A percentile compares a stretch with the other conserved stretches of the same genome.
Conservation (phyloP, 1,140 invertebrate genomes). For the Adelges cooleyi region DNA sequence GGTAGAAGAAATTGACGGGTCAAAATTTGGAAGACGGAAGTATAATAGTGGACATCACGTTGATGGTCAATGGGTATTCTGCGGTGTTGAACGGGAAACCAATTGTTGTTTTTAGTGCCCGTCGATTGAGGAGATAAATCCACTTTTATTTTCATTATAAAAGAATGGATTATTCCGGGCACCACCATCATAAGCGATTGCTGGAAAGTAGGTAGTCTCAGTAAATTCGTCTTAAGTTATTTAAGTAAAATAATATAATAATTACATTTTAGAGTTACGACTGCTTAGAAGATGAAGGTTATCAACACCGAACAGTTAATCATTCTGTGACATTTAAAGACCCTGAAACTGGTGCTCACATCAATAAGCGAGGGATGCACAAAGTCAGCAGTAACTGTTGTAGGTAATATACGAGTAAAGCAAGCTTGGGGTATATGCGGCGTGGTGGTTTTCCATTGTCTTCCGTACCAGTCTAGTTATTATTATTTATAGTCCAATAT, state of each 20-base stretch:
- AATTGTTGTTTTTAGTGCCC: not conserved
- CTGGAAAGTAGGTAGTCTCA: not conserved
- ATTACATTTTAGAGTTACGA: not conserved
- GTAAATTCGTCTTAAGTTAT: not conserved
- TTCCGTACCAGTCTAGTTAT: too few species aligned
- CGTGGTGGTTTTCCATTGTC: too few species aligned
- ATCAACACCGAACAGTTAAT: not conserved
- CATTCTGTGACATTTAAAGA: not conserved
- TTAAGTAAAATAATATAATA: too few species aligned
- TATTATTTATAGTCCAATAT: too few species aligned
- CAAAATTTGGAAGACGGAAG: conserved; percentile 35
- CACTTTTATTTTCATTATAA: not conserved
- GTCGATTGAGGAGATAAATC: not conserved
- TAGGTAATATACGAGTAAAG: too few species aligned
- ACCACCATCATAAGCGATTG: not conserved
- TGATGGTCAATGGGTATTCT: conserved; percentile 40
- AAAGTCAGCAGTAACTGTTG: too few species aligned
- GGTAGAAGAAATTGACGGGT: conserved; percentile 36
- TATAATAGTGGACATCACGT: conserved; percentile 34
- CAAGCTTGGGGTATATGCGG: too few species aligned
- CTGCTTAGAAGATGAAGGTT: not conserved
- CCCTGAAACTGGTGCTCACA: not conserved
- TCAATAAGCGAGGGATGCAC: too few species aligned
- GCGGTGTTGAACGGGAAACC: conserved; percentile 33
- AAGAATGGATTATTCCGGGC: not conserved